Evolutionary conservation across 2,113 vertebrate genomes (phyloP).

Genomic region (Ptilorrhoa leucosticta): DNA sequence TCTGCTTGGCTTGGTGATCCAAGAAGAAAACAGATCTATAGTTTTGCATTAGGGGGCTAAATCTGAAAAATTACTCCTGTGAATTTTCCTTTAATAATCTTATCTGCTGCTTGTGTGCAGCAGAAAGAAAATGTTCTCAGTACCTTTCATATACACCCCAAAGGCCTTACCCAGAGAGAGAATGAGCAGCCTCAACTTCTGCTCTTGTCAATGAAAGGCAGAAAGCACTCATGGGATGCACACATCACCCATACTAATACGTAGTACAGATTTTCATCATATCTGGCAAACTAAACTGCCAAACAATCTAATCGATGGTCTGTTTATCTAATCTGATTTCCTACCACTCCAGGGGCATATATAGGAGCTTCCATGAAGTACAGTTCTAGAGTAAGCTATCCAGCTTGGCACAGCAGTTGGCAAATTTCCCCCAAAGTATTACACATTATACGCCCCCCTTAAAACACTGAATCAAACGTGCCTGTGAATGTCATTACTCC

Average conservation of each 20-base stretch:
- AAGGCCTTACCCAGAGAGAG: not conserved
- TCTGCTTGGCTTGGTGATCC: not conserved
- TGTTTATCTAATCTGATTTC: not conserved
- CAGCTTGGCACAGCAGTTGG: not conserved
- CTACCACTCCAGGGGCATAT: too few relatives aligned
- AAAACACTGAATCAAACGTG: not conserved
- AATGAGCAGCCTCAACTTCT: not conserved
- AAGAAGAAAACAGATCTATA: not conserved
- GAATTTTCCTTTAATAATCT: not conserved
- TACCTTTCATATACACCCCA: not conserved
- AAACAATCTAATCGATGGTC: not conserved
- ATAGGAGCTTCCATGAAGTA: not conserved
- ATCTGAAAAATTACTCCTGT: not conserved
- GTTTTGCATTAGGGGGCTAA: not conserved
- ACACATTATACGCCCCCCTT: not conserved
- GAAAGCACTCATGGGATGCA: not conserved
- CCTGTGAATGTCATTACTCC: not conserved
- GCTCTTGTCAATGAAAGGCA: not conserved
- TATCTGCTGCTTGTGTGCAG: not conserved
- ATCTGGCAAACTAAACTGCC: not conserved
- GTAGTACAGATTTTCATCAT: not conserved
- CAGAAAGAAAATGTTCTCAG: not conserved
- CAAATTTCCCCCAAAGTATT: not conserved
- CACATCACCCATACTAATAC: not conserved
- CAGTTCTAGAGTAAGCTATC: not conserved